phyloP scores from a whole-genome alignment of 1,140 invertebrate genomes.

The Tribolium madens region DNA sequence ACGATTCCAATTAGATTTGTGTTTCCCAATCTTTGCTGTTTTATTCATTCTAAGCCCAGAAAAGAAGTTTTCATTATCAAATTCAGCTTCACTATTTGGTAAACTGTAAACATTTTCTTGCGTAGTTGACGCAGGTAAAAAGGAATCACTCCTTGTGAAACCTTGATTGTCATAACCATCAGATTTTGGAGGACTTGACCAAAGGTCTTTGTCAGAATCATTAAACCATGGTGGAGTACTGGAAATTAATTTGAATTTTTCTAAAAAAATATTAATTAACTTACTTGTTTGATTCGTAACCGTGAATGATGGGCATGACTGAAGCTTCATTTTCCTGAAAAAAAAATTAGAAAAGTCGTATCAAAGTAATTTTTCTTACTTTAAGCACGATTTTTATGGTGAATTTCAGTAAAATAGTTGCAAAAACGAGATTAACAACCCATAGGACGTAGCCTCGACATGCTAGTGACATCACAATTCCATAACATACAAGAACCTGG shows the following conservation, averaged over 20 bases:
- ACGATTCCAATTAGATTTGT: background rate
- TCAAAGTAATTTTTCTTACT: background rate
- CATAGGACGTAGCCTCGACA: background rate
- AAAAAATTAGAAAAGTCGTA: background rate
- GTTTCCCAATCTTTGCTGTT: background rate
- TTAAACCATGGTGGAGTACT: constrained; percentile 2
- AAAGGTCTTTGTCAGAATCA: background rate
- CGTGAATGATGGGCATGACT: background rate
- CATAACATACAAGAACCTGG: background rate
- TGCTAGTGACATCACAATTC: constrained; percentile 3
- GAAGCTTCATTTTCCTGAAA: background rate
- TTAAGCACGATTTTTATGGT: background rate
- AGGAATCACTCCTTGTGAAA: background rate
- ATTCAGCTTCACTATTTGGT: background rate
- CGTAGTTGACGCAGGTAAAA: background rate
- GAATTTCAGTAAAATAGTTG: background rate
- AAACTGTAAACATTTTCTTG: background rate
- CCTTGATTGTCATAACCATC: background rate
- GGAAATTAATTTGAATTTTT: too few relatives aligned
- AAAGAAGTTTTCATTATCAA: background rate
- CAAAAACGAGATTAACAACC: constrained; percentile 1
- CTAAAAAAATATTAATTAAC: background rate
- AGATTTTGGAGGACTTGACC: background rate
- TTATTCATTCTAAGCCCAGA: background rate
- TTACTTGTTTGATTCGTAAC: background rate